A percentile compares a stretch with the other conserved stretches of the same genome.
phyloP scores from a whole-genome alignment of 2,797 vertebrate genomes.

The Choloepus didactylus region DNA sequence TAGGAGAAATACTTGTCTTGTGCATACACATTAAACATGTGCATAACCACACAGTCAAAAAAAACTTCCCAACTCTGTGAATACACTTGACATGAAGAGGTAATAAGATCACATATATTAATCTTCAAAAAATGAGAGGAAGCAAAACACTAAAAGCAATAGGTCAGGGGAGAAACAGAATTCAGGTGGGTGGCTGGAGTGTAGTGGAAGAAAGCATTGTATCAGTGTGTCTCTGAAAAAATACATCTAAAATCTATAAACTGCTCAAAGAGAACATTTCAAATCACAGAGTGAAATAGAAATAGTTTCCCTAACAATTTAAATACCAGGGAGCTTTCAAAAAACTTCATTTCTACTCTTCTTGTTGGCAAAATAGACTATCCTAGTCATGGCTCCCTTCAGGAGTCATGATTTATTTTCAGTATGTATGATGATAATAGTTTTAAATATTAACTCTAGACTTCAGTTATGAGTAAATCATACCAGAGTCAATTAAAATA shows the following conservation, averaged over 20 bases:
- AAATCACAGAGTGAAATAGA: conserved; percentile 17
- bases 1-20: not conserved
- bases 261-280: conserved; percentile 13
- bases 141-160: not conserved
- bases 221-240: conserved; percentile 17
- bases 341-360: conserved; percentile 30
- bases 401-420: conserved; percentile 10
- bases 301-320: not conserved
- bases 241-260: not conserved
- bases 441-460: not conserved
- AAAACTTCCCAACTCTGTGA: not conserved
- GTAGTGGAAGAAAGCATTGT: not conserved
- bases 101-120: not conserved
- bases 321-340: not conserved
- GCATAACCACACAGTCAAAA: not conserved
- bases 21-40: not conserved
- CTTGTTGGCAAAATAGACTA: not conserved
- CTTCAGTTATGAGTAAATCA: not conserved
- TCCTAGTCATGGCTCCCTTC: not conserved
- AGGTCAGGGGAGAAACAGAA: not conserved
- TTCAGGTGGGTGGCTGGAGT: not conserved
- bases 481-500: not conserved
- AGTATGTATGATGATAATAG: not conserved
- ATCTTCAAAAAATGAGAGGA: not conserved
- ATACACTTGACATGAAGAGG: not conserved